Percentiles rank a stretch among this genome's conserved stretches.
Conservation (phyloP, 23 tunicate species). For the Oikopleura vanhoeffeni region DNA sequence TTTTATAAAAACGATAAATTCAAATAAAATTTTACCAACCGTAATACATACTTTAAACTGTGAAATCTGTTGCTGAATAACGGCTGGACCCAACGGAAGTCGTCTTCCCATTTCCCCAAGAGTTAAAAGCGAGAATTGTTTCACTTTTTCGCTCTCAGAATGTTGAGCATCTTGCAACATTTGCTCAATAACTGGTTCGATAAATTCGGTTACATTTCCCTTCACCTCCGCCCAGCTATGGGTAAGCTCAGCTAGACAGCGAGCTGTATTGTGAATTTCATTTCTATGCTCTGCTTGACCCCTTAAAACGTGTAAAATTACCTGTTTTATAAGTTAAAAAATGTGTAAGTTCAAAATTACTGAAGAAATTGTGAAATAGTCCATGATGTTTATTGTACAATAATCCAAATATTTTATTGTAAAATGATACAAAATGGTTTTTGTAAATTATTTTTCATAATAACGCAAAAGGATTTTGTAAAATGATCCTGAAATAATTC, state of each 20-base stretch:
- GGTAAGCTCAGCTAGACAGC: not conserved
- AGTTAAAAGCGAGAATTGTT: constrained; percentile 41
- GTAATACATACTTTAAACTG: not conserved
- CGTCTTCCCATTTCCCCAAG: constrained; percentile 75
- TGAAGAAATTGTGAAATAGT: too few species aligned
- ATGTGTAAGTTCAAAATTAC: too few species aligned
- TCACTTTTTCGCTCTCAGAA: not conserved
- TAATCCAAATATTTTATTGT: too few species aligned
- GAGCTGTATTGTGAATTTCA: not conserved
- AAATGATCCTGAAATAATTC: too few species aligned
- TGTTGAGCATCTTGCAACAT: constrained; percentile 41
- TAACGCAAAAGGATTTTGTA: too few species aligned
- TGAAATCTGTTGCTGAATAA: not conserved
- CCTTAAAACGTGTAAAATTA: not conserved
- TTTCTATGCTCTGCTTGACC: not conserved
- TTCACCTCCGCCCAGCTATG: constrained; percentile 9
- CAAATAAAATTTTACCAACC: constrained; percentile 29
- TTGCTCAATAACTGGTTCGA: constrained; percentile 30
- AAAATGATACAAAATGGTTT: too few species aligned
- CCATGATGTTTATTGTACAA: too few species aligned
- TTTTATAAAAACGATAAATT: too few species aligned
- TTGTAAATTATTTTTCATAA: too few species aligned
- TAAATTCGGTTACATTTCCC: not conserved
- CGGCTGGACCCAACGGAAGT: constrained; percentile 30
- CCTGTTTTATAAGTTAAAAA: not conserved